Evolutionary conservation across 2,113 vertebrate species (phyloP), one percentile per base, ranked within the genome.

Genomic region (Scortum barcoo): DNA sequence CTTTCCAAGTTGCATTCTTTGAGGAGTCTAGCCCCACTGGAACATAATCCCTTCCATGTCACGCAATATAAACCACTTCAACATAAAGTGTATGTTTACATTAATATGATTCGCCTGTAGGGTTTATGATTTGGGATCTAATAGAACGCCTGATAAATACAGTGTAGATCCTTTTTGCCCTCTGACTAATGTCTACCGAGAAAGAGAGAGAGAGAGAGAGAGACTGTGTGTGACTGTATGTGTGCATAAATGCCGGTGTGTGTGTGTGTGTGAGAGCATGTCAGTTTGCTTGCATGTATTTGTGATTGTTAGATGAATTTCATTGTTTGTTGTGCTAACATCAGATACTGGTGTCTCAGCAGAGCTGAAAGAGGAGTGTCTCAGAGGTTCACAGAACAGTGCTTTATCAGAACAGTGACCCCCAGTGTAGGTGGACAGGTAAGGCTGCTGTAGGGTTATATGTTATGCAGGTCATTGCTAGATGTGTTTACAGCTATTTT

Each of bases 21-120:
- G 84, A 92, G 93, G 93, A 95, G 86, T 92, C 88, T 90, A 91
- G 76, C 91, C 90, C 89, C 86, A 93, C 91, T 92, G 92, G 93
- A 95, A 86, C 92, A 92, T 91, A 92, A 88, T 82, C 88, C 89
- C 81, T 91, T 86, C 86, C 89, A 87, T 92, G 86, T 95, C 94
- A 95, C 86, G 89, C 93, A 93, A 95, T 96, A 96, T 95, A 93
- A 96, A 94, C 91, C 94, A 95, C 91, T 95, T 90, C 87, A 88
- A 92, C 94, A 92, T 95, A 94, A 95, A 92, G 94, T 95, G 94
- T 95, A 93, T 95, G 94, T 96, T 96, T 96, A 96, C 95, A 95
- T 95, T 79, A 88, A 93, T 95, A 90, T 93, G 84, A 94, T 91
- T 94, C 88, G 86, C 93, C 90, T 90, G 87, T 91, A 93, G 90